Evolutionary conservation across 2,113 vertebrate species (phyloP).

Genomic region (Entelurus aequoreus): DNA sequence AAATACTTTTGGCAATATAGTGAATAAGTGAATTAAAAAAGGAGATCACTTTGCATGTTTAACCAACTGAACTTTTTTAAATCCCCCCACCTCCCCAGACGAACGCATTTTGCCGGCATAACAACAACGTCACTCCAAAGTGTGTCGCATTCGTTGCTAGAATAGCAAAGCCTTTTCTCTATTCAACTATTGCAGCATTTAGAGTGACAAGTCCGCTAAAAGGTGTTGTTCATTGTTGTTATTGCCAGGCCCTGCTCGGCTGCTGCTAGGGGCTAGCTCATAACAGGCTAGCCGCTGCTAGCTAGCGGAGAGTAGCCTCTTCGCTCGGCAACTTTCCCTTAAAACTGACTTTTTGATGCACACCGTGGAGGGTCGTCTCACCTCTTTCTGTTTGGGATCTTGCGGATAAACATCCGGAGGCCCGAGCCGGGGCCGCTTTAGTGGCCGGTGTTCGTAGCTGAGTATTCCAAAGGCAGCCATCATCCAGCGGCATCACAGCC

Average conservation of each 20-base stretch:
- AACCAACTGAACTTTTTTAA: not conserved
- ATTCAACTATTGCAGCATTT: conserved; percentile 15
- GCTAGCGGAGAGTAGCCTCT: not conserved
- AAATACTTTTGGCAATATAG: too few species aligned
- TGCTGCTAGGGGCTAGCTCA: conserved; percentile 54
- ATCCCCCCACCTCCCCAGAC: conserved; percentile 20
- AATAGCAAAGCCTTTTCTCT: conserved; percentile 15
- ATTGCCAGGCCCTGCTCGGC: conserved; percentile 58
- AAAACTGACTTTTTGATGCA: not conserved
- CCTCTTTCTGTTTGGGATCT: conserved; percentile 98
- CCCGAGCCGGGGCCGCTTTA: conserved; percentile 92
- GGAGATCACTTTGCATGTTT: too few species aligned
- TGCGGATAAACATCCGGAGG: conserved; percentile 97
- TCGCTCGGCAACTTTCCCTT: not conserved
- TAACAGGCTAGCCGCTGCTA: conserved; percentile 1
- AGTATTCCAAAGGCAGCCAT: conserved; percentile 98
- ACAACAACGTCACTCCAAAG: conserved; percentile 1
- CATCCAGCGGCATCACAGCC: conserved; percentile 80
- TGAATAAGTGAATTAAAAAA: too few species aligned
- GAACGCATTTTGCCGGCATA: not conserved
- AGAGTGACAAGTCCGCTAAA: conserved; percentile 47
- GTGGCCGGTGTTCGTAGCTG: conserved; percentile 96
- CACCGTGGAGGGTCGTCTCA: conserved; percentile 33
- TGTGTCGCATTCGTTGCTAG: not conserved
- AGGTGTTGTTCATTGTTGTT: conserved; percentile 61